A percentile compares a stretch with the other conserved stretches of the same genome.
Conservation (phyloP, 2,888 invertebrate species). For the Crepidodera aurea region DNA sequence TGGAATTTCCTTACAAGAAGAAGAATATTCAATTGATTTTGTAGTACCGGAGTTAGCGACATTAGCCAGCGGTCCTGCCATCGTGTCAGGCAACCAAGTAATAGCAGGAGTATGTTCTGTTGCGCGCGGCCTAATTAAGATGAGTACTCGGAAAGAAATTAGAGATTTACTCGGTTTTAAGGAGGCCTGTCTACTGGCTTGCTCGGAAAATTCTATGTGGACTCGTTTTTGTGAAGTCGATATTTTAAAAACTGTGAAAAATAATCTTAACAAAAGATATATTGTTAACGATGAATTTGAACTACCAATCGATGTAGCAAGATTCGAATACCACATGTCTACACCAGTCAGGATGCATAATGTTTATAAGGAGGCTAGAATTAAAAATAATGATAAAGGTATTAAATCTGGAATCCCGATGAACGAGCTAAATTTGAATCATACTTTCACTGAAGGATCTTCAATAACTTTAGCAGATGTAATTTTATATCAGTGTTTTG, state of each 20-base stretch:
- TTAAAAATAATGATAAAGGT: conserved; percentile 59
- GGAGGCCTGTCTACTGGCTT: conserved; percentile 79
- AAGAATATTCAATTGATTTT: conserved; percentile 56
- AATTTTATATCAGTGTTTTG: conserved; percentile 76
- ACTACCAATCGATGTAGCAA: conserved; percentile 74
- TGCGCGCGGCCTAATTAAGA: conserved; percentile 67
- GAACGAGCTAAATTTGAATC: conserved; percentile 67
- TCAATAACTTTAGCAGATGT: conserved; percentile 84
- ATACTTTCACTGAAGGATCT: conserved; percentile 85
- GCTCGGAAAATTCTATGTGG: conserved; percentile 87
- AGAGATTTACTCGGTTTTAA: conserved; percentile 78
- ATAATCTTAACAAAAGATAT: conserved; percentile 53
- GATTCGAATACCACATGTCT: conserved; percentile 85
- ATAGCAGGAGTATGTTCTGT: conserved; percentile 84
- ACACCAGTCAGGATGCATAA: conserved; percentile 88
- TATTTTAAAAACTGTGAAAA: conserved; percentile 69
- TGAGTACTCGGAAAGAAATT: conserved; percentile 51
- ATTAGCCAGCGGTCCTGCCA: conserved; percentile 68
- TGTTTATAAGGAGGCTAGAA: conserved; percentile 76
- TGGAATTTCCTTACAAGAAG: conserved; percentile 55
- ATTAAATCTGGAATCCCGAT: conserved; percentile 64
- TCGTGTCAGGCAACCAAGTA: conserved; percentile 67
- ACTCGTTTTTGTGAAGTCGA: conserved; percentile 92
- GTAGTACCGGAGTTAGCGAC: conserved; percentile 59
- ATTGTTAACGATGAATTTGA: conserved; percentile 45